Evolutionary conservation across 2,113 vertebrate genomes (phyloP).

Genomic region (Grallaria varia): DNA sequence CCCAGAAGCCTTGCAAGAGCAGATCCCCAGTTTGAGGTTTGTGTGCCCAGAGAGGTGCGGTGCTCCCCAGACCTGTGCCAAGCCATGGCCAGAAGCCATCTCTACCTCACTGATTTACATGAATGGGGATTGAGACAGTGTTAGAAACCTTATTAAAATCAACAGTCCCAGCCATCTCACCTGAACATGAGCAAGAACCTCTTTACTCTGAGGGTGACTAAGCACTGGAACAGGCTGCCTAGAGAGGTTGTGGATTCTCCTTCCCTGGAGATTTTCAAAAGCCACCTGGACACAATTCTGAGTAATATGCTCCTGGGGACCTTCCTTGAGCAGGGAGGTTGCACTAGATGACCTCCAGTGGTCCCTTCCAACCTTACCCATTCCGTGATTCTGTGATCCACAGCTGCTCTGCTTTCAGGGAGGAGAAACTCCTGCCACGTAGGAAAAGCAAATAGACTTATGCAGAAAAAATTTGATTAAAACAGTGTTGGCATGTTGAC

Average conservation of each 20-base stretch:
- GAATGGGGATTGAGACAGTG: neutral
- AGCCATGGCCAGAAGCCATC: accelerated
- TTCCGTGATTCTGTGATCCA: neutral
- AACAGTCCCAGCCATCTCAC: neutral
- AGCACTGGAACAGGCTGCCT: neutral
- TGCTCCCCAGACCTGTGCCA: neutral
- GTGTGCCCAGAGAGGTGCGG: neutral
- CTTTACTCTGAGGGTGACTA: neutral
- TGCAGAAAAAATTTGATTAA: neutral
- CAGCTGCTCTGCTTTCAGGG: neutral
- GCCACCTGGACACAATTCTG: neutral
- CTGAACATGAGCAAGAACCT: neutral
- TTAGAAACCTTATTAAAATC: neutral
- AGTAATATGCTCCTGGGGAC: neutral
- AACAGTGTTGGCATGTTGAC: neutral
- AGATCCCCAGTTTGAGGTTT: neutral
- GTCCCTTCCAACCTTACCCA: neutral
- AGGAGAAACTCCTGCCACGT: neutral
- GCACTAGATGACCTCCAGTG: neutral
- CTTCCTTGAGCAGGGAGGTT: neutral
- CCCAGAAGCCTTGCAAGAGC: neutral
- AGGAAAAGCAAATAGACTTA: neutral
- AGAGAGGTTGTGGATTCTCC: neutral
- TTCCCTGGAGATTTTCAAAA: neutral
- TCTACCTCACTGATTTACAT: neutral